A percentile compares a stretch with the other conserved stretches of the same genome.
These are phyloP conservation scores for Nothocercus julius DNA, from an alignment of 2,113 vertebrate species.

Conservation along the genomic window DNA sequence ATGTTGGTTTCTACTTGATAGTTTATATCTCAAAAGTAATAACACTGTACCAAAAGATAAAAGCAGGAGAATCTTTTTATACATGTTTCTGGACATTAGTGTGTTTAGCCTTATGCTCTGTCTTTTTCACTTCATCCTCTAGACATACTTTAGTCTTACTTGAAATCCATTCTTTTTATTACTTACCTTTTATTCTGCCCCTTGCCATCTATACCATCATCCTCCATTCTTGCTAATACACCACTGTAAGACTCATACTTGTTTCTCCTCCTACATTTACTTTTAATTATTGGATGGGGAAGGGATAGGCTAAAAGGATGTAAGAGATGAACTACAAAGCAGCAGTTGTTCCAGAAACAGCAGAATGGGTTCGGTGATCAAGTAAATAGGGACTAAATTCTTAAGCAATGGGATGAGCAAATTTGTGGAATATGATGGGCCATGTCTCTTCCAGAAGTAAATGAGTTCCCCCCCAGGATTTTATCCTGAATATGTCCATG, in stretches of 20 bases:
- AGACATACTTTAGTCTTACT: not conserved
- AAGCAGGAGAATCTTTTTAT: not conserved
- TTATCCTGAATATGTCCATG: not conserved
- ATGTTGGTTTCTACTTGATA: not conserved
- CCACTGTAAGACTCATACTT: not conserved
- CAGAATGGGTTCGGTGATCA: not conserved
- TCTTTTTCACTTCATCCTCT: not conserved
- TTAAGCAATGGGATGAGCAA: not conserved
- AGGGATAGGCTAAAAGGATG: not conserved
- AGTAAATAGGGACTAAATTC: not conserved
- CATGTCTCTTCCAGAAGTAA: not conserved
- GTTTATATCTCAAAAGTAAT: not conserved
- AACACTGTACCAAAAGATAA: not conserved
- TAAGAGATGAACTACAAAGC: not conserved
- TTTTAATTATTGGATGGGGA: not conserved
- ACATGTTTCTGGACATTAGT: not conserved
- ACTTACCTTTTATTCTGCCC: not conserved
- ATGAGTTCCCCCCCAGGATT: not conserved
- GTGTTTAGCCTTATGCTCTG: not conserved
- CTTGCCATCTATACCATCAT: accelerated
- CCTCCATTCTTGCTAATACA: not conserved
- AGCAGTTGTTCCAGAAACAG: not conserved
- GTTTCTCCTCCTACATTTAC: not conserved
- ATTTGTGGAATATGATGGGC: not conserved
- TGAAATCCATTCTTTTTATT: not conserved